A percentile compares a stretch with the other conserved stretches of the same genome.
These are phyloP conservation scores for Cheilosia urbana DNA, from an alignment of 2,888 invertebrate genomes.

Conservation along the genomic window DNA sequence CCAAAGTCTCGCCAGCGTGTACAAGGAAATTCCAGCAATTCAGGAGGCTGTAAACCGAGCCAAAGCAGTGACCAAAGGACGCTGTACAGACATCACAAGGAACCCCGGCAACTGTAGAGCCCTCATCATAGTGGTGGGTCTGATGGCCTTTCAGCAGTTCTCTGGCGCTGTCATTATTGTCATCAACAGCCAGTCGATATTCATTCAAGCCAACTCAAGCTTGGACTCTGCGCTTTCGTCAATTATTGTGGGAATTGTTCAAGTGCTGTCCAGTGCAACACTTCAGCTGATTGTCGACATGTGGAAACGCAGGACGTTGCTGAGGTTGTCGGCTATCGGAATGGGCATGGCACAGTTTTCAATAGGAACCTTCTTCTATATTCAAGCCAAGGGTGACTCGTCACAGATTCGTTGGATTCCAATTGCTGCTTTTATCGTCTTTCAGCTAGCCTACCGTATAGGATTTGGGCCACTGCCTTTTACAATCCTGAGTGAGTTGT, in stretches of 20 bases:
- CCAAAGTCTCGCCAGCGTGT: constrained; percentile 85
- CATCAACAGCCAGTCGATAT: constrained; percentile 90
- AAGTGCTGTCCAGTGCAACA: constrained; percentile 88
- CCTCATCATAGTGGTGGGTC: constrained; percentile 88
- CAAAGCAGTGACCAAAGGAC: constrained; percentile 78
- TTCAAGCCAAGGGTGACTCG: constrained; percentile 84
- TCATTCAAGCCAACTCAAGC: constrained; percentile 87
- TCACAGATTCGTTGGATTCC: constrained; percentile 88
- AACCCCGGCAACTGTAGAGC: constrained; percentile 90
- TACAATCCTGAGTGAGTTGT: constrained; percentile 92
- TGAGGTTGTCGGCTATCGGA: constrained; percentile 88
- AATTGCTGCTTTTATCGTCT: constrained; percentile 88
- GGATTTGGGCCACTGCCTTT: constrained; percentile 92
- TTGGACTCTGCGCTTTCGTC: constrained; percentile 87
- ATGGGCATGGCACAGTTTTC: constrained; percentile 87
- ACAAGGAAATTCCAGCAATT: constrained; percentile 87
- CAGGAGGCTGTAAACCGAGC: constrained; percentile 85
- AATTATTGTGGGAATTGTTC: constrained; percentile 89
- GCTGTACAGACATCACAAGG: neutral
- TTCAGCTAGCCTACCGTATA: constrained; percentile 90
- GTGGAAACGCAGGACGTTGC: constrained; percentile 89
- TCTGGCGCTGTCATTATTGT: constrained; percentile 92
- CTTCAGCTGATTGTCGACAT: constrained; percentile 92
- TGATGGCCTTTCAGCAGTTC: constrained; percentile 93
- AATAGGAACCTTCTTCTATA: constrained; percentile 87